phyloP scores from a whole-genome alignment of 2,797 vertebrate species.

The Decapterus maruadsi region DNA sequence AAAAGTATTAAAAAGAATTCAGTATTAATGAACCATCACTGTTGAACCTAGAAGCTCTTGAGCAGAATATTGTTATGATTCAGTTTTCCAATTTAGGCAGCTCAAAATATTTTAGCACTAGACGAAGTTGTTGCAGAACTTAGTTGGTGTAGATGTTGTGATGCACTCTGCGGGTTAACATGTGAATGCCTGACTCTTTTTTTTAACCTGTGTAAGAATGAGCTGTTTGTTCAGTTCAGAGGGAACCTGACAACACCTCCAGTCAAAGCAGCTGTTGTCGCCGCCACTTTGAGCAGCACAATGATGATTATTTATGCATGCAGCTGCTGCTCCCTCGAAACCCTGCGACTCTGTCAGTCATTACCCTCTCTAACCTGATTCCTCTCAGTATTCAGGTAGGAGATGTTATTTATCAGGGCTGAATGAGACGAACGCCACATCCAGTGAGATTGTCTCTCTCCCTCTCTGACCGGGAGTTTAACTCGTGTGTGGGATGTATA shows the following conservation, averaged over 20 bases:
- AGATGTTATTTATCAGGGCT: slow-evolving; percentile 25
- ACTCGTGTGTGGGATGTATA: slow-evolving; percentile 27
- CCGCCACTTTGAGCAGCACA: slow-evolving; percentile 2
- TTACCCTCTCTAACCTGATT: slow-evolving; percentile 34
- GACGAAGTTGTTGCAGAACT: slow-evolving; percentile 5
- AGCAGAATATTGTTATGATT: neutral
- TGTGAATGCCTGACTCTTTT: too few relatives aligned
- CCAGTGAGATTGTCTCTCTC: neutral
- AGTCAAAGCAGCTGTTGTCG: slow-evolving; percentile 36
- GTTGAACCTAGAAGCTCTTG: too few relatives aligned
- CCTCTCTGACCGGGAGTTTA: slow-evolving; percentile 12
- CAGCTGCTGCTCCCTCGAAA: slow-evolving; percentile 30
- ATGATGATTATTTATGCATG: slow-evolving; percentile 43
- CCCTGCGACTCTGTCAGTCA: slow-evolving; percentile 34
- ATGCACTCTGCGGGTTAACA: too few relatives aligned
- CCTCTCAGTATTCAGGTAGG: slow-evolving; percentile 23
- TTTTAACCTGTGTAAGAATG: slow-evolving; percentile 9
- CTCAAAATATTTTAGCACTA: neutral
- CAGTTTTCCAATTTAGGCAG: neutral
- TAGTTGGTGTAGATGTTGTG: neutral
- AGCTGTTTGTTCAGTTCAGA: slow-evolving; percentile 16
- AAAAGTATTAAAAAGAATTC: neutral
- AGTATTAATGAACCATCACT: neutral
- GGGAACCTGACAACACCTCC: slow-evolving; percentile 15
- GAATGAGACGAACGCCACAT: slow-evolving; percentile 26